A percentile compares a stretch with the other conserved stretches of the same genome.
Conservation (phyloP, 2,888 invertebrate genomes). For the Girardia tigrina region DNA sequence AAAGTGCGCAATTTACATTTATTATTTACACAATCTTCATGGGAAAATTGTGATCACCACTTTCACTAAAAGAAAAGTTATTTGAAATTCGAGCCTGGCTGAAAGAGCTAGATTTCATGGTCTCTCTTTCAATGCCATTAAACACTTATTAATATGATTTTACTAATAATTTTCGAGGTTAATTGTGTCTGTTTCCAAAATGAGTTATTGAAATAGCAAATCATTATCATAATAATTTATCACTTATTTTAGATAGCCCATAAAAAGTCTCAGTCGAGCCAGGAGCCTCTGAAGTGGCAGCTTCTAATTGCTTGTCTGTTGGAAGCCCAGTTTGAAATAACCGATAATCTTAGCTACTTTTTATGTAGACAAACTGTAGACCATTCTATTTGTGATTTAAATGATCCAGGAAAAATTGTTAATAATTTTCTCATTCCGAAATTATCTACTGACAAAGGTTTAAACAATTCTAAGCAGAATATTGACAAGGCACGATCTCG, state of each 20-base stretch:
- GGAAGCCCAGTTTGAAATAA: conserved; percentile 80
- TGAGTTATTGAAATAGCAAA: too few relatives aligned
- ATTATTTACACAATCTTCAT: too few relatives aligned
- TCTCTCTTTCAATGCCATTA: too few relatives aligned
- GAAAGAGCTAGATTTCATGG: too few relatives aligned
- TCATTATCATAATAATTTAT: too few relatives aligned
- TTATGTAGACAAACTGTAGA: conserved; percentile 68
- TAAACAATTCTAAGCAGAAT: not conserved
- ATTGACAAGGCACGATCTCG: conserved; percentile 29
- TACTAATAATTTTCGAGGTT: too few relatives aligned
- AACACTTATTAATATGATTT: too few relatives aligned
- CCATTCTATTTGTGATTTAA: conserved; percentile 29
- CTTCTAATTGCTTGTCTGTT: conserved; percentile 52
- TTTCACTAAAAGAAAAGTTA: too few relatives aligned
- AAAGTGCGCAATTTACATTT: too few relatives aligned
- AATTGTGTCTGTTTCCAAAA: too few relatives aligned
- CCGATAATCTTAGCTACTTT: conserved; percentile 76
- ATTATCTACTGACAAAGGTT: not conserved
- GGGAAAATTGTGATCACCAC: too few relatives aligned
- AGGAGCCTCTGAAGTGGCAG: conserved; percentile 24
- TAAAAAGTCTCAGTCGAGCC: conserved; percentile 7
- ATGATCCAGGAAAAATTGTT: conserved; percentile 13
- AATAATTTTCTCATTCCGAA: conserved; percentile 18
- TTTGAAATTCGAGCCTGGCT: too few relatives aligned
- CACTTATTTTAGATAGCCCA: not conserved